Conservation (phyloP, 2,888 invertebrate species). For the Apoderus coryli region DNA sequence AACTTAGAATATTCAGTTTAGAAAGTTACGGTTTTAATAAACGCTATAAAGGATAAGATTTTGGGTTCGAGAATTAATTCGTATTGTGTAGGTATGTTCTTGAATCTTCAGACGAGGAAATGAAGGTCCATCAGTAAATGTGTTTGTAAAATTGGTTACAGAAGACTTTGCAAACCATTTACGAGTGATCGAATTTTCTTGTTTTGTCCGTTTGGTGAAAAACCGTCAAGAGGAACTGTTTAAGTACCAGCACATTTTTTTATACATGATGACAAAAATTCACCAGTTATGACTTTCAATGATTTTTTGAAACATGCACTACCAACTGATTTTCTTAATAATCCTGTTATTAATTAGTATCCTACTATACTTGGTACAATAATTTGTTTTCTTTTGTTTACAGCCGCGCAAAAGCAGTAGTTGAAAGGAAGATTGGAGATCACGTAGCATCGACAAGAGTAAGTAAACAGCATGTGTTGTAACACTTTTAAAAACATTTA, state of each 20-base stretch:
- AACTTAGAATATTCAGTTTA: too few species aligned
- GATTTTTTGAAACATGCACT: constrained; percentile 14
- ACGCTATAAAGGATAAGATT: too few species aligned
- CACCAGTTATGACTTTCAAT: constrained; percentile 13
- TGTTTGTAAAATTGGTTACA: background rate
- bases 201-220: background rate
- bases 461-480: background rate
- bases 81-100: too few species aligned
- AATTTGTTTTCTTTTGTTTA: background rate
- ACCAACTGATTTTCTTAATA: constrained; percentile 14
- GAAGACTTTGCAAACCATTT: background rate
- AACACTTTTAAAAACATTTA: constrained; percentile 1
- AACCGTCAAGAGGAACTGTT: too few species aligned
- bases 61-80: too few species aligned
- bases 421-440: background rate
- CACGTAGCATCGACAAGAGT: background rate
- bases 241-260: too few species aligned
- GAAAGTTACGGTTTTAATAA: too few species aligned
- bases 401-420: background rate
- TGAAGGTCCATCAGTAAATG: too few species aligned
- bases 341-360: background rate
- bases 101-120: too few species aligned
- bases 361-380: constrained; percentile 2
- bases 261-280: constrained; percentile 14
- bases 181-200: background rate